Evolutionary conservation across 2,113 vertebrate species (phyloP), one percentile per base, ranked within the genome.

Genomic region (Piaya cayana): DNA sequence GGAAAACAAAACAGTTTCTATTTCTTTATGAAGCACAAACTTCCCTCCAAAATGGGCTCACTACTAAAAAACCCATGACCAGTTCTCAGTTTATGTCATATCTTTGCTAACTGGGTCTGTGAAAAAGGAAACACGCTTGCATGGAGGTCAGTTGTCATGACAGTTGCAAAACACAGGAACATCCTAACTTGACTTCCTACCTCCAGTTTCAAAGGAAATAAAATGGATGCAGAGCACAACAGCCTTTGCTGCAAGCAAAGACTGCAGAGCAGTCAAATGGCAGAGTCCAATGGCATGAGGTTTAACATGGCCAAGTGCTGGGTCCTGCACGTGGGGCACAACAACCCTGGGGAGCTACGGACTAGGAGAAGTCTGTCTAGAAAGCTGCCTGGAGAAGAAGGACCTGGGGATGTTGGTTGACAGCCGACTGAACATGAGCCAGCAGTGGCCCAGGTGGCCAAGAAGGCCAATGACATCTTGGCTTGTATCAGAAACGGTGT

Each of bases 71-170:
- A 37, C 15, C 23, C 30, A 27, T n/a, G 27, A 20, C 12, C 19
- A 30, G 42, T 27, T 69, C 55, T 72, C 53, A 60, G 22, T 36
- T 45, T 42, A 19, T 4, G 2, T 37, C 9, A 1, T 0, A 1
- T 39, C 45, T 70, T 79, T 39, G 15, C 64, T 60, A 5, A n/a
- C 6, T 0, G 0, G 6, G 11, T 9, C n/a, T 53, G 12, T 6
- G 69, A 70, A 55, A 71, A 91, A 77, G 50, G 45, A 89, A 94
- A 72, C 30, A 6, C 0, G 2, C 34, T 72, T 39, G 42, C 55
- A 23, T 21, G 25, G 43, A 23, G 69, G 47, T 17, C 25, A 4
- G 15, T 27, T 30, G 37, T 47, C 32, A 20, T 2, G 14, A 9
- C 9, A 53, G n/a, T 42, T 70, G 80, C 86, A 86, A 89, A 94